Base-by-base conservation (phyloP, 1,140 invertebrate species). In the Nephotettix cincticeps region DNA sequence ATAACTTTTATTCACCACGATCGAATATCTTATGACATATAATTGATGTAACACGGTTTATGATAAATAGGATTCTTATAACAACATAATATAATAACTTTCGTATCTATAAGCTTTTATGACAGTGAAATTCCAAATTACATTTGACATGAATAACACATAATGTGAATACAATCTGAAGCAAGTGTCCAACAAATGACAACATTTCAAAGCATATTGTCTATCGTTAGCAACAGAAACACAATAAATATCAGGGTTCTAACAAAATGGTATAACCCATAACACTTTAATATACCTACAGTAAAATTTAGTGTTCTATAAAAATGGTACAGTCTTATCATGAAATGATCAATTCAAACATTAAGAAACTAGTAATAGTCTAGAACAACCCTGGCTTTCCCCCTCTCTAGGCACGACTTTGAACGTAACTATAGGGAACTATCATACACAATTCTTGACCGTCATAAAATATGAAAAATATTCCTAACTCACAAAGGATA, bases 261-360 rank as follows among this genome's bases (percentile, higher is more conserved):
- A 51, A 9, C 47, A 51, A n/a, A 51, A 51, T 21, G 19, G 21
- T 51, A 51, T 51, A 51, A 51, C 4, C 47, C n/a, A 51, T 51
- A 19, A 21, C 19, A 51, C 19, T 51, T 4, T 51, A 51, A 51
- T 51, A n/a, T n/a, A 51, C 47, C 47, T 51, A 51, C 47, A 51
- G 47, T 51, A 51, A n/a, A 51, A 51, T 51, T 51, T n/a, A 51
- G 21, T 51, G 47, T 51, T 51, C 47, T 51, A 51, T 51, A 51
- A 51, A 51, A 51, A 51, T 51, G 4, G 47, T 51, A 51, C 47
- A 51, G 47, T 51, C 47, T 51, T 51, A 51, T 51, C n/a, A 51
- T 51, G 19, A 51, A 51, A 51, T 51, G 47, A 51, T 51, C 47
- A 21, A 51, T 51, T 51, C 47, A 51, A 51, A 51, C 47, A 51